These are phyloP conservation scores for Scopus umbretta DNA, from an alignment of 2,113 vertebrate species.

Conservation along the genomic window DNA sequence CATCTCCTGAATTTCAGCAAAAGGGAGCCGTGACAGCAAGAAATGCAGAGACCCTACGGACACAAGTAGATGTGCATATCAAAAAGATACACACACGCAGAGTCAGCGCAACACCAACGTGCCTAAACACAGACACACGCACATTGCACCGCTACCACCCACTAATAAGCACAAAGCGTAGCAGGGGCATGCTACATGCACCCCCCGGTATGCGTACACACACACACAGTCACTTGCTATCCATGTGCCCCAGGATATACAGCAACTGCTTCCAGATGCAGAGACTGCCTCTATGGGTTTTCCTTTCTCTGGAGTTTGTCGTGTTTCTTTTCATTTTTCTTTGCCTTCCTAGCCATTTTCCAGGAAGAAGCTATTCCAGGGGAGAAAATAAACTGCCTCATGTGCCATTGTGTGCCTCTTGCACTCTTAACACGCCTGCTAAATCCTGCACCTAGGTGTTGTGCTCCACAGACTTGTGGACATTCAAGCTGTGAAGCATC, in stretches of 20 bases:
- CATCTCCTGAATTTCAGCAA: not conserved
- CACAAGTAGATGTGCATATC: not conserved
- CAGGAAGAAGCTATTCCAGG: not conserved
- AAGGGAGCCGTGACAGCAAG: not conserved
- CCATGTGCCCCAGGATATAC: not conserved
- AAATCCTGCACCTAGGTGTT: not conserved
- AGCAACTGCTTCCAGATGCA: not conserved
- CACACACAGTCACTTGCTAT: not conserved
- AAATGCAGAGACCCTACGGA: not conserved
- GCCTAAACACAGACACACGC: not conserved
- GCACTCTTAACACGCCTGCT: not conserved
- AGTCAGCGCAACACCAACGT: not conserved
- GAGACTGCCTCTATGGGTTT: not conserved
- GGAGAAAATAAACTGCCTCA: not conserved
- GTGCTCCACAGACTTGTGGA: not conserved
- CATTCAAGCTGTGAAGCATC: not conserved
- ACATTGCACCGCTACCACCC: not conserved
- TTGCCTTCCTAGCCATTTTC: not conserved
- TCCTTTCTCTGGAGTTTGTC: not conserved
- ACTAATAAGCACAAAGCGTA: accelerated
- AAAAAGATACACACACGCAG: not conserved
- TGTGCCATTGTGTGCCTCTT: not conserved
- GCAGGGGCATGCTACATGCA: not conserved
- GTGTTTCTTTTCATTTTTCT: not conserved
- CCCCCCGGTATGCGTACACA: not conserved